Base-by-base conservation (phyloP, 2,797 vertebrate species). In the Pangasius djambal region DNA sequence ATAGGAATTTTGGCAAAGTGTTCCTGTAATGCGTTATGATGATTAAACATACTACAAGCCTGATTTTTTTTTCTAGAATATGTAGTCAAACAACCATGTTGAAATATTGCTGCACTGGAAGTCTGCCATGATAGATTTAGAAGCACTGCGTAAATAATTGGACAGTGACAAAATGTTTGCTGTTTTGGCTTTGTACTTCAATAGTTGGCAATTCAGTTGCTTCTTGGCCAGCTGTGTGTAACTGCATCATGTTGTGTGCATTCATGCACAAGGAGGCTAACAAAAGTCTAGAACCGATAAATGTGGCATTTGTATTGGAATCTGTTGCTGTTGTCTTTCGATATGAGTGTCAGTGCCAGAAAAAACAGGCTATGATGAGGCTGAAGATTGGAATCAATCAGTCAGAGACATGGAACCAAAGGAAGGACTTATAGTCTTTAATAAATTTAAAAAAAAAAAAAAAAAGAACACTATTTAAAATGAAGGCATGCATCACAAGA, bases 211-310 rank as follows among this genome's bases (percentile, higher is more conserved):
- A 52, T 77, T 44, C 20, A 3, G 59, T 63, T 78, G 86, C 50
- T 78, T 63, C 86, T 78, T 86, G 74, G 86, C 86, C 86, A 77
- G 55, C 57, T 77, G 57, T 86, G 86, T 86, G 44, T 63, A 48
- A 50, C 72, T 63, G 57, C 72, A 86, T 86, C 85, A 48, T 63
- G 57, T 75, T 69, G 44, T 85, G 83, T 40, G 61, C 82, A 50
- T 61, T 86, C 85, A 77, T 86, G 85, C 70, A 86, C 70, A 77
- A 77, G 85, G 57, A 75, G 50, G 85, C 85, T 75, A 77, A 61
- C 85, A 86, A 86, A 59, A 61, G 85, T 65, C 57, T 86, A 86
- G 72, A 78, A 65, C 44, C 59, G 86, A 78, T 86, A 78, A 78
- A 78, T 78, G 86, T 77, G 72, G 15, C 44, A 77, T 78, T 86